phyloP scores from a whole-genome alignment of 2,113 vertebrate genomes.

The Rhynchomys soricoides region DNA sequence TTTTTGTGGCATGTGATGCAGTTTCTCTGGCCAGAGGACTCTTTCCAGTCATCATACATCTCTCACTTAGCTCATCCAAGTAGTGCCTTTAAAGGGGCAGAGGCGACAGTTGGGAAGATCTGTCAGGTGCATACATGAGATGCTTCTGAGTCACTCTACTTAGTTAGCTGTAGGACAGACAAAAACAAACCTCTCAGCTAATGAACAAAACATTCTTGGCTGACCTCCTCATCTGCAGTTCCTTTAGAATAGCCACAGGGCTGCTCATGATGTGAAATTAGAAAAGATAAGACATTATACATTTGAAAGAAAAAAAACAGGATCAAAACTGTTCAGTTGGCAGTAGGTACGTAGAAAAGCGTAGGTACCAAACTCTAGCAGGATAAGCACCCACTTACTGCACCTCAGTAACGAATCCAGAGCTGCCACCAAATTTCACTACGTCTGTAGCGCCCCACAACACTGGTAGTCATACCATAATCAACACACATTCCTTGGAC shows the following conservation, averaged over 20 bases:
- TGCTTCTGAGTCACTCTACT: conserved; percentile 51
- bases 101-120: not conserved
- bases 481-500: conserved; percentile 36
- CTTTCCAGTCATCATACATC: conserved; percentile 66
- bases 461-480: conserved; percentile 32
- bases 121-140: not conserved
- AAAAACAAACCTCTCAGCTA: conserved; percentile 6
- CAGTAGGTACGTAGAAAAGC: conserved; percentile 8
- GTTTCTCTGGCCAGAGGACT: conserved; percentile 63
- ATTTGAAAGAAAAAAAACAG: conserved; percentile 8
- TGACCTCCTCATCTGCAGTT: conserved; percentile 31
- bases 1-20: conserved; percentile 68
- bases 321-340: not conserved
- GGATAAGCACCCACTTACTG: not conserved
- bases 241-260: not conserved
- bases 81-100: not conserved
- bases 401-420: not conserved
- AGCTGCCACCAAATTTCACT: not conserved
- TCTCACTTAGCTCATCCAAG: conserved; percentile 71
- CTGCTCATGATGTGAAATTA: not conserved
- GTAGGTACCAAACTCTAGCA: not conserved
- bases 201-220: not conserved
- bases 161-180: conserved; percentile 50
- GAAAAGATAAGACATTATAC: conserved; percentile 32
- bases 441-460: not conserved